Percentiles rank a stretch among this genome's conserved stretches.
These are phyloP conservation scores for Caloenas nicobarica DNA, from an alignment of 2,113 vertebrate species.

Conservation along the genomic window DNA sequence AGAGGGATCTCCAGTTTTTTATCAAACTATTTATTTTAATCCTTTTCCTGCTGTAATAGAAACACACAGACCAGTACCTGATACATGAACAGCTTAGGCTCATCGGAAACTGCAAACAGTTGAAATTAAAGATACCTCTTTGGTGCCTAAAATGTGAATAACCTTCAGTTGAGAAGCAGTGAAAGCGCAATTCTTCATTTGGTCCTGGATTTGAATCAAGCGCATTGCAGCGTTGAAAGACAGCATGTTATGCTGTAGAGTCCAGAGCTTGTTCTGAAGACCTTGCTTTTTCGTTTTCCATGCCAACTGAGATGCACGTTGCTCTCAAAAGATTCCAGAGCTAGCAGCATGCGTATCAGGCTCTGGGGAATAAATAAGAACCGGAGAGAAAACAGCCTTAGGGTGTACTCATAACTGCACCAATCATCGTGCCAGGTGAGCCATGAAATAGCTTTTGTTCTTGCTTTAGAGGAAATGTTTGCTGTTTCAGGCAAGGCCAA, in stretches of 20 bases:
- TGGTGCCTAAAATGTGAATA: not conserved
- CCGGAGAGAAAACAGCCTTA: constrained; percentile 4
- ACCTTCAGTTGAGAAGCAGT: not conserved
- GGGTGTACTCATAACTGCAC: constrained; percentile 28
- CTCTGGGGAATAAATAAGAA: constrained; percentile 20
- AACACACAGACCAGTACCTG: not conserved
- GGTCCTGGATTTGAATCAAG: not conserved
- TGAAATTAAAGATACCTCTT: not conserved
- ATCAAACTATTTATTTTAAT: not conserved
- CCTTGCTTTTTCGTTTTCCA: not conserved
- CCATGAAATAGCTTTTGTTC: constrained; percentile 52
- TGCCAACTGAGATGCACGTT: not conserved
- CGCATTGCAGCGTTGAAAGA: not conserved
- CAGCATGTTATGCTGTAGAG: not conserved
- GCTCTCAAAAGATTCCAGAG: not conserved
- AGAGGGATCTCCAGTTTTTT: not conserved
- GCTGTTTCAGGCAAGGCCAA: constrained; percentile 24
- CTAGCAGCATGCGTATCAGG: not conserved
- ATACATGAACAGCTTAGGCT: not conserved
- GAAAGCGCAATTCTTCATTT: rapidly evolving
- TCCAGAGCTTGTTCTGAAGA: not conserved
- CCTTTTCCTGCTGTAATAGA: not conserved
- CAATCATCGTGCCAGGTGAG: constrained; percentile 34
- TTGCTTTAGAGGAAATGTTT: constrained; percentile 15
- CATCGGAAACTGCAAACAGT: not conserved